These are phyloP conservation scores for Coranthus polyacanthus DNA, from an alignment of 2,797 vertebrate genomes.

Conservation along the genomic window DNA sequence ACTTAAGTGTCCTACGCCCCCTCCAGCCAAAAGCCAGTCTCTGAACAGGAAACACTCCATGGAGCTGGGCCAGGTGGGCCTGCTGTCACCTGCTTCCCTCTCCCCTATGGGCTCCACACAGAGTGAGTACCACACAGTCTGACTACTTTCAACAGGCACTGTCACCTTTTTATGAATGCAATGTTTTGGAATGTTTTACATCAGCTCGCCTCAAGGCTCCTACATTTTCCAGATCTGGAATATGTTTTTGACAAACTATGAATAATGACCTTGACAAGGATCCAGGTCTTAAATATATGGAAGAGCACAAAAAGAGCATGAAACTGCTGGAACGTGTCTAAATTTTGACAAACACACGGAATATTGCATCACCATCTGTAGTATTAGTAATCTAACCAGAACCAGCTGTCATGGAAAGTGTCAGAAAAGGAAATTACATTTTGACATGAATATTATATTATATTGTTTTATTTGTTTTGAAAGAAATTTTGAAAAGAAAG, in stretches of 20 bases:
- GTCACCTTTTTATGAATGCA: neutral
- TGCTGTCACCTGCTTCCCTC: constrained; percentile 93
- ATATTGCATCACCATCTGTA: constrained; percentile 11
- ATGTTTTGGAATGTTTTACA: constrained; percentile 22
- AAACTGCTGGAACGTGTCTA: neutral
- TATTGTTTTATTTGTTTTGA: no score
- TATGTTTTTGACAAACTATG: constrained; percentile 10
- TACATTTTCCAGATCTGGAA: constrained; percentile 40
- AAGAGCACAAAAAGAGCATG: constrained; percentile 1
- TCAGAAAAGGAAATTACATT: neutral
- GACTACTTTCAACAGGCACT: constrained; percentile 17
- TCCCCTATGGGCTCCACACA: constrained; percentile 95
- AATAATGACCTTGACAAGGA: constrained; percentile 25
- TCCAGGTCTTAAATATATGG: constrained; percentile 34
- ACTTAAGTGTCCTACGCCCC: constrained; percentile 96
- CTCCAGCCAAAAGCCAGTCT: constrained; percentile 91
- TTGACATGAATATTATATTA: neutral
- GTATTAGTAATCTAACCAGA: constrained; percentile 14
- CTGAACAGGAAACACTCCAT: constrained; percentile 95
- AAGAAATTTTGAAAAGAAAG: no score
- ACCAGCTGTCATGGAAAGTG: constrained; percentile 18
- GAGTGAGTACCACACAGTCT: constrained; percentile 88
- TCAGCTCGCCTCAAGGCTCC: constrained; percentile 21
- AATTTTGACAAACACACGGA: constrained; percentile 2
- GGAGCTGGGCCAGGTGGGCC: constrained; percentile 92